Conservation (phyloP, 2,797 vertebrate species). For the Gallinago nigripennis region DNA sequence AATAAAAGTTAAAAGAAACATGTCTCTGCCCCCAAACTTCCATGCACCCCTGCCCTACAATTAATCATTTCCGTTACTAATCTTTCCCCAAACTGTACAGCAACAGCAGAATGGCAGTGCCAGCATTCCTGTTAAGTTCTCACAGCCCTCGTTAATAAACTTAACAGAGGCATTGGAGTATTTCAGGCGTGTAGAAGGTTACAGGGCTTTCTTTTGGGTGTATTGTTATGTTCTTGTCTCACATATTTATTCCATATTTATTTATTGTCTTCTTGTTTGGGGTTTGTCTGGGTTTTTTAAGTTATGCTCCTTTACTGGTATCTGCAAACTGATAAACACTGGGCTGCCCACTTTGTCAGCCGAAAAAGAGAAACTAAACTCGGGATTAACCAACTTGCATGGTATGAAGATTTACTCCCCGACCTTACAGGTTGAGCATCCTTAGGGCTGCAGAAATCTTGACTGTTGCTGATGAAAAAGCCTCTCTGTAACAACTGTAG, state of each 20-base stretch:
- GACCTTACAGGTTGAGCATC: not conserved
- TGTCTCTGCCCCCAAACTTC: not conserved
- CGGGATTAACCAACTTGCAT: not conserved
- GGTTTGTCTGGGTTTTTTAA: not conserved
- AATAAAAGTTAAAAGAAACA: not conserved
- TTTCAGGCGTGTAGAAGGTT: slow-evolving; percentile 1
- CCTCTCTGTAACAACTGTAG: not conserved
- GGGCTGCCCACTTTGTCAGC: not conserved
- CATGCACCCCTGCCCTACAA: not conserved
- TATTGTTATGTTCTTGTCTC: slow-evolving; percentile 24
- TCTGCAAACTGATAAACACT: slow-evolving; percentile 32
- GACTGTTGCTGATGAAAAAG: not conserved
- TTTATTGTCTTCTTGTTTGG: not conserved
- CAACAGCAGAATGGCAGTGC: not conserved
- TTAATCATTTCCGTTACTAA: slow-evolving; percentile 11
- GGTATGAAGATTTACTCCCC: not conserved
- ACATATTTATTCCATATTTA: slow-evolving; percentile 16
- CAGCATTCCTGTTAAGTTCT: not conserved
- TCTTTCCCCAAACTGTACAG: not conserved
- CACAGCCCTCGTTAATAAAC: slow-evolving; percentile 53
- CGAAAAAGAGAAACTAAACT: slow-evolving; percentile 24
- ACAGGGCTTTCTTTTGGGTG: slow-evolving; percentile 29
- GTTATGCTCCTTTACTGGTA: not conserved
- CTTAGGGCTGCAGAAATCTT: not conserved
- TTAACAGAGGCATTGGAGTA: not conserved